Evolutionary conservation across 2,113 vertebrate species (phyloP).

Genomic region (Anguilla rostrata): DNA sequence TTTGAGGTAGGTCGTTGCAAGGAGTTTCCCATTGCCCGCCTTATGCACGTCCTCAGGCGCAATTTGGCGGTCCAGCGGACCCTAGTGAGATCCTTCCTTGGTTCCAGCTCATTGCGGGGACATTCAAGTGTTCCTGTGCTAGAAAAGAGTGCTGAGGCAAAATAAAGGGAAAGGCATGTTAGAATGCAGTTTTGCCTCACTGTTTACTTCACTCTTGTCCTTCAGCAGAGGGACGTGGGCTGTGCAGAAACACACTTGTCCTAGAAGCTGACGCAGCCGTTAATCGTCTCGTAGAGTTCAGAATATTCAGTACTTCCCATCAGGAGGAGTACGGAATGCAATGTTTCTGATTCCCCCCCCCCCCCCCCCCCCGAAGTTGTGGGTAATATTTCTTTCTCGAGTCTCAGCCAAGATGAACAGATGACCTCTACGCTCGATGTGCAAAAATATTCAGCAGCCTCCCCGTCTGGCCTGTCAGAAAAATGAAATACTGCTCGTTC

Average conservation of each 20-base stretch:
- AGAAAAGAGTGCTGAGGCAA: not conserved
- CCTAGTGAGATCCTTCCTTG: too few species aligned
- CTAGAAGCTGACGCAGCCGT: not conserved
- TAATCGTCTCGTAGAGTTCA: not conserved
- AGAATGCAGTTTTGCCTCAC: not conserved
- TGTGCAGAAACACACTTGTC: not conserved
- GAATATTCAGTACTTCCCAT: not conserved
- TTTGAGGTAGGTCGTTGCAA: not conserved
- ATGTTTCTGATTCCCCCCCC: not conserved
- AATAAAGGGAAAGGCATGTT: not conserved
- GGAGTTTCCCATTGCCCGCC: not conserved
- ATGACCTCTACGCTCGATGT: not conserved
- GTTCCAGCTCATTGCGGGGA: too few species aligned
- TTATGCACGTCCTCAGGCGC: not conserved
- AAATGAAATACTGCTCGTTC: too few species aligned
- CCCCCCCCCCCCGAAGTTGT: not conserved
- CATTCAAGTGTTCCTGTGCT: not conserved
- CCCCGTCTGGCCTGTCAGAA: too few species aligned
- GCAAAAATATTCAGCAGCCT: too few species aligned
- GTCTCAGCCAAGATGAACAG: not conserved
- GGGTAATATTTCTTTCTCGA: not conserved
- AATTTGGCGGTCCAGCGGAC: not conserved
- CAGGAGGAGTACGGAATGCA: not conserved
- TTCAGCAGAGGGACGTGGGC: not conserved
- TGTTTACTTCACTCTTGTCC: not conserved